A percentile compares a stretch with the other conserved stretches of the same genome.
phyloP scores from a whole-genome alignment of 2,113 vertebrate genomes.

The Centrocercus urophasianus region DNA sequence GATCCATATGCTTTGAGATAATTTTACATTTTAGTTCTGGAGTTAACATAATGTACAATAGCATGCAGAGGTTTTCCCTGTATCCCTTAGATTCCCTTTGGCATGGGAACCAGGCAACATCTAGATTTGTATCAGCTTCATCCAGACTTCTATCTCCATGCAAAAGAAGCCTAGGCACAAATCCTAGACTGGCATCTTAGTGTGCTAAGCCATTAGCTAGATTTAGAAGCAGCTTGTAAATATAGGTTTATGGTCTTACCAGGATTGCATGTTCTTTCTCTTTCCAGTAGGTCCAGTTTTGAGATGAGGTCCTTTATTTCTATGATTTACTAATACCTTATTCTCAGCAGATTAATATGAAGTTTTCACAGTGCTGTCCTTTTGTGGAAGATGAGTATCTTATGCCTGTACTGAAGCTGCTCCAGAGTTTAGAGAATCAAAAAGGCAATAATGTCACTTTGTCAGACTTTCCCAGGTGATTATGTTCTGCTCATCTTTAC shows the following conservation, averaged over 20 bases:
- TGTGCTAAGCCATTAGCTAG: not conserved
- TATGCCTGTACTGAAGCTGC: not conserved
- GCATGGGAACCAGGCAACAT: not conserved
- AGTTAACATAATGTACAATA: accelerated
- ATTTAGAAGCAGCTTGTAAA: not conserved
- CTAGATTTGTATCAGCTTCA: not conserved
- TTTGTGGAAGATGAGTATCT: not conserved
- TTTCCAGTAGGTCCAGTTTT: not conserved
- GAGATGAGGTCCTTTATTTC: not conserved
- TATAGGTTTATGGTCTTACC: not conserved
- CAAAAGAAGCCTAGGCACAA: not conserved
- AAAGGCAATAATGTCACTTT: not conserved
- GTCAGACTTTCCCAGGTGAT: not conserved
- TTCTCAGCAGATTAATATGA: not conserved
- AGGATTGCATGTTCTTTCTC: not conserved
- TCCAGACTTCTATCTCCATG: not conserved
- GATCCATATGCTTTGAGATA: not conserved
- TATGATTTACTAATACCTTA: not conserved
- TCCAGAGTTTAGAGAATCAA: not conserved
- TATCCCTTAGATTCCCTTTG: not conserved
- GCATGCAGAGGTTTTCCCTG: not conserved
- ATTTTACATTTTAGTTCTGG: not conserved
- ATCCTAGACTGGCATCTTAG: not conserved
- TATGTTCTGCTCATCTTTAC: not conserved
- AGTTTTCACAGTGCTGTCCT: not conserved